These are phyloP conservation scores for human (Homo sapiens) DNA, from an alignment of 2,113 vertebrate genomes.

Conservation along the genomic window GRCh38 chr5:176745001-176745500, in stretches of 20 bases:
- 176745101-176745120: background rate
- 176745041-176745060: background rate
- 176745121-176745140: background rate
- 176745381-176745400: background rate
- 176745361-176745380: background rate
- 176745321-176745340: background rate
- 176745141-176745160: background rate
- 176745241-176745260: background rate
- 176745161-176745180: background rate
- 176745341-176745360: background rate
- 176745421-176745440: background rate
- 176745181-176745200: background rate
- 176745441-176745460: background rate
- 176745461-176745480: background rate
- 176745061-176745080: background rate
- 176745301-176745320: background rate
- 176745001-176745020: slow-evolving; percentile 30
- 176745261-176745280: background rate
- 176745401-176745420: background rate
- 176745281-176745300: background rate
- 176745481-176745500: background rate
- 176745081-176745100: background rate
- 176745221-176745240: background rate
- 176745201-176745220: background rate
- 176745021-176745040: background rate